Base-by-base conservation (phyloP, 2,797 vertebrate genomes). In the Anguilla marmorata region DNA sequence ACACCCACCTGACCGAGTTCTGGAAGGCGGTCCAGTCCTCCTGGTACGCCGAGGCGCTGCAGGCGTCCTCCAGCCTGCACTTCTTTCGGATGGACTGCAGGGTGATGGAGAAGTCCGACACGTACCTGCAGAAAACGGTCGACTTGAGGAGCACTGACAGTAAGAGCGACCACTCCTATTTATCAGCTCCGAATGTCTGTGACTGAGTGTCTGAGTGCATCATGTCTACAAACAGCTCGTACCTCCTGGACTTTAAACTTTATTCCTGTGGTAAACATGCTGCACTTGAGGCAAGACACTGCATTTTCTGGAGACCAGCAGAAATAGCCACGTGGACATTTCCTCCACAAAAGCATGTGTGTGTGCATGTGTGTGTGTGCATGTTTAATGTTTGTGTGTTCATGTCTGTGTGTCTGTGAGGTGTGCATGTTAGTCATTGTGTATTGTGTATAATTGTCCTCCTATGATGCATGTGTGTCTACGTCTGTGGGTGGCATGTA, bases 21-120 rank as follows among this genome's bases (percentile, higher is more conserved):
- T 99, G 98, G 92, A 99, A 99, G 7, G 98, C 97, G 0, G 98
- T 97, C 99, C 98, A 99, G 92, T 99, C 98, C 91, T 99, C 99
- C 86, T 97, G 98, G 92, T 99, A 99, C n/a, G 92, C 93, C 1
- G 96, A 94, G 16, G 95, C 95, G 54, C 94, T 94, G 0, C 95
- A 92, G 0, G 94, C 93, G n/a, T 97, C 98, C 84, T 99, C 98
- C 90, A 99, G 93, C 76, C 93, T 97, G 89, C 97, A 98, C 83
- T 99, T 99, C 95, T 97, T 99, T n/a, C 97, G 94, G 91, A 99
- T 95, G 0, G 99, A 99, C 93, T 98, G 98, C 85, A 99, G 94
- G 0, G 98, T 96, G 21, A 94, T 96, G 50, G 97, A 97, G 86
- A 99, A 99, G 94, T 99, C 98, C 0, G 97, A 98, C 45, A 97